Evolutionary conservation across 1,140 invertebrate species (phyloP).

Genomic region (Drosophila tropicalis): DNA sequence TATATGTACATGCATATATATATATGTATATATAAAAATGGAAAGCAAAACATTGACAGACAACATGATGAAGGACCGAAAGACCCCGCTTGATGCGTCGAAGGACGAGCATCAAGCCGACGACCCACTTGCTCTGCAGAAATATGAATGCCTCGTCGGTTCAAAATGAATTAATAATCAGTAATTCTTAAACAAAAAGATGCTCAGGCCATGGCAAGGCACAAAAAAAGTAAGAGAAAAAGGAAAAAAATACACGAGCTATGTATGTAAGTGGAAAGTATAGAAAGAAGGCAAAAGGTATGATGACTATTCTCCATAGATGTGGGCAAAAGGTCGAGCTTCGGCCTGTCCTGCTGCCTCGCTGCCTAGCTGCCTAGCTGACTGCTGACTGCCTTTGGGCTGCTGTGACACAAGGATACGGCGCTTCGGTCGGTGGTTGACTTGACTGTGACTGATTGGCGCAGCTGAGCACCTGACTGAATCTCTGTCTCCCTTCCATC

Average conservation of each 20-base stretch:
- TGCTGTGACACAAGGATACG: conserved; percentile 64
- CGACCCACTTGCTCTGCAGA: conserved; percentile 69
- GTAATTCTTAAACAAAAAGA: conserved; percentile 79
- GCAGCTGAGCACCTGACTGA: conserved; percentile 78
- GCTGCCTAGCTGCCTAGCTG: conserved; percentile 1
- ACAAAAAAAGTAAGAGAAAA: conserved; percentile 7
- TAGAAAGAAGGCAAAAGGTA: conserved; percentile 20
- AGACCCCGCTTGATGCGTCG: conserved; percentile 38
- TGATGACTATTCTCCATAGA: conserved; percentile 4
- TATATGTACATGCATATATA: conserved; percentile 39
- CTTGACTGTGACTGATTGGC: conserved; percentile 77
- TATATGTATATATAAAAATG: conserved; percentile 40
- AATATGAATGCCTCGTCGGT: conserved; percentile 80
- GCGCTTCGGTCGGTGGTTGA: conserved; percentile 70
- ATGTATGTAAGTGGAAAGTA: neutral
- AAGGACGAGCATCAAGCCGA: conserved; percentile 42
- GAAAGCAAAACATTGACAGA: conserved; percentile 79
- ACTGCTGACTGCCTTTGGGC: conserved; percentile 11
- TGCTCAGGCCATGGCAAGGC: conserved; percentile 15
- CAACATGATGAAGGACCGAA: conserved; percentile 57
- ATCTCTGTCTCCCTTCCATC: conserved; percentile 24
- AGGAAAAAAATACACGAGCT: conserved; percentile 33
- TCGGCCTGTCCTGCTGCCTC: conserved; percentile 1
- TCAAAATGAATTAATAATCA: conserved; percentile 81
- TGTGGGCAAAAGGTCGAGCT: conserved; percentile 20